Base-by-base conservation (phyloP, 2,888 invertebrate genomes). In the Apantesis nais region DNA sequence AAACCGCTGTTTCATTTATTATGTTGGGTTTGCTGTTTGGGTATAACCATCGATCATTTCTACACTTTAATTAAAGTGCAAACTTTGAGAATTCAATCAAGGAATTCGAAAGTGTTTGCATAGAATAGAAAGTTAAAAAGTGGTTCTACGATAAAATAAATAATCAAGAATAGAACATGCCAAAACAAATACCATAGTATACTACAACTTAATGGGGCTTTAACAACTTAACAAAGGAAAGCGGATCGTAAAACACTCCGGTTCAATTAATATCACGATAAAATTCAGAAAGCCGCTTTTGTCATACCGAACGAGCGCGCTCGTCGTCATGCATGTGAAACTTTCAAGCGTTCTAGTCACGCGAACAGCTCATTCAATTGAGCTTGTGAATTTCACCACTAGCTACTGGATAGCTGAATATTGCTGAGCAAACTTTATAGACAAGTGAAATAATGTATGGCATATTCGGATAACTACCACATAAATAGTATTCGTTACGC, bases 261-360 rank as follows among this genome's bases (percentile, higher is more conserved):
- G 70, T 83, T 76, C 78, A 85, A 85, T 84, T 80, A 85, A 71
- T 74, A 67, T 71, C 67, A 70, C 71, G 70, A 78, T 77, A 73
- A 61, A 63, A 71, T 71, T 72, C 70, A 73, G 66, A 74, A 70
- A 77, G 69, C 37, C 62, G 66, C 62, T 75, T 72, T 74, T 78
- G 80, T 79, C 73, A 70, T 55, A 69, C 66, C 62, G 70, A 75
- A 77, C 74, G 65, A 78, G 79, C 48, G 62, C 19, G 44, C 78
- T 83, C 29, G 68, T 65, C 81, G 75, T 76, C 82, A 81, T 83
- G 81, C 84, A 83, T 82, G 73, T 61, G 68, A 58, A 81, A 79
- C 68, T 79, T 82, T 82, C 70, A 82, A 84, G 79, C 76, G 71
- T 19, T 29, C 44, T 4, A 80, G 83, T 83, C 87, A 87, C 85